Base-by-base conservation (phyloP, 2,888 invertebrate species). In the Cheilosia soror region DNA sequence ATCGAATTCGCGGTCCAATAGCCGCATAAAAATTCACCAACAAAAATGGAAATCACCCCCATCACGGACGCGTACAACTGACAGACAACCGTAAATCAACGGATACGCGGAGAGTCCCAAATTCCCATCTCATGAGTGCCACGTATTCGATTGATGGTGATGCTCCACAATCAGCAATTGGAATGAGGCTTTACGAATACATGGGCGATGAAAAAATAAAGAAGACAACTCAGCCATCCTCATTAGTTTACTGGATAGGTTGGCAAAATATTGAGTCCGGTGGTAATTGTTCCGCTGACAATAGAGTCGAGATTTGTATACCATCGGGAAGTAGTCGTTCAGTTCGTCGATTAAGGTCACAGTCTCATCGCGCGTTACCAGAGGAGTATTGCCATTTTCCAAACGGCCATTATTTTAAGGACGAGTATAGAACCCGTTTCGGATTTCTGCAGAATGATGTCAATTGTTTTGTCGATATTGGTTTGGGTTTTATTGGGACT, bases 111-210 rank as follows among this genome's bases (percentile, higher is more conserved):
- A 20, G 0, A 68, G 4, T 4, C 62, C 5, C 0, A 89, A 88
- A 2, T 82, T 76, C 29, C 27, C 37, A 25, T 75, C 15, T 91
- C 90, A 90, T 5, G 90, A 90, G 87, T 89, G 90, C 89, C 90
- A 90, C 25, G 89, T 89, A 65, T 88, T 88, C 60, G 89, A 89
- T 80, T 90, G 90, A 33, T 87, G 88, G 31, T 83, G 88, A 66
- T 87, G 90, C 11, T 29, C 80, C 2, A 86, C 72, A 2, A 47
- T 15, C 2, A 65, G 4, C 29, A 80, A 5, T 47, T 37, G 11
- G 20, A 20, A 20, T 20, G 20, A 20, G 20, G 20, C 3, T 37
- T 9, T 37, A 0, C 2, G 7, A 0, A 66, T 89, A 90, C 37
- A 81, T 87, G 6, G 9, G 11, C 13, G 33, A 82, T 2, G 88